phyloP scores from a whole-genome alignment of 92 coral and sea anemone species.

The Phenganax subtilis region DNA sequence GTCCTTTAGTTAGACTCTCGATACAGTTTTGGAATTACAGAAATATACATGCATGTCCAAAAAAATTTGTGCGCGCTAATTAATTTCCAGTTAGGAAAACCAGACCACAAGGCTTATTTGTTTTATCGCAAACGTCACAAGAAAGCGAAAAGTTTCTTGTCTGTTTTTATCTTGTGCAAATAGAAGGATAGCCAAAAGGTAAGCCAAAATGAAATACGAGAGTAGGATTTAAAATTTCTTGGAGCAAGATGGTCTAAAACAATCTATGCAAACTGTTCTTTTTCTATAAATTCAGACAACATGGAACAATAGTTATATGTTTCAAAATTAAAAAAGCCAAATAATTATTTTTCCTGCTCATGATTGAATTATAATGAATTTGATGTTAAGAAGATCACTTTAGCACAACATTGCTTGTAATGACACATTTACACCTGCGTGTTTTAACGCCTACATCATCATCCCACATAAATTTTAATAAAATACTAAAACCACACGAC shows the following conservation, averaged over 20 bases:
- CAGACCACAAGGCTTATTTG: too few species aligned
- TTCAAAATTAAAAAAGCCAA: constrained; percentile 17
- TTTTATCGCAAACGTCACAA: too few species aligned
- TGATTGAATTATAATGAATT: constrained; percentile 12
- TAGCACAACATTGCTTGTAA: neutral
- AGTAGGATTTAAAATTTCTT: too few species aligned
- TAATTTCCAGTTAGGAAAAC: too few species aligned
- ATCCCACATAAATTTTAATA: neutral
- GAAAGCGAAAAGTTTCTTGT: too few species aligned
- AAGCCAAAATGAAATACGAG: too few species aligned
- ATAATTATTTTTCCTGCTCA: neutral
- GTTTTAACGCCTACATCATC: neutral
- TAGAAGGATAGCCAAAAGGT: too few species aligned
- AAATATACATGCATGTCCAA: neutral
- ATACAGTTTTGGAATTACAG: neutral
- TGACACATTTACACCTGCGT: neutral
- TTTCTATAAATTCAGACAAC: too few species aligned
- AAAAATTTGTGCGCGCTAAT: neutral
- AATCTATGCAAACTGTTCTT: too few species aligned
- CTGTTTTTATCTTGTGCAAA: too few species aligned
- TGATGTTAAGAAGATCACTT: neutral
- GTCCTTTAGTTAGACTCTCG: neutral
- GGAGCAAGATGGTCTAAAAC: too few species aligned
- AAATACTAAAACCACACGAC: neutral
- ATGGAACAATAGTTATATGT: neutral